Evolutionary conservation across 2,888 invertebrate genomes (phyloP).

Genomic region (Polyploca ridens): DNA sequence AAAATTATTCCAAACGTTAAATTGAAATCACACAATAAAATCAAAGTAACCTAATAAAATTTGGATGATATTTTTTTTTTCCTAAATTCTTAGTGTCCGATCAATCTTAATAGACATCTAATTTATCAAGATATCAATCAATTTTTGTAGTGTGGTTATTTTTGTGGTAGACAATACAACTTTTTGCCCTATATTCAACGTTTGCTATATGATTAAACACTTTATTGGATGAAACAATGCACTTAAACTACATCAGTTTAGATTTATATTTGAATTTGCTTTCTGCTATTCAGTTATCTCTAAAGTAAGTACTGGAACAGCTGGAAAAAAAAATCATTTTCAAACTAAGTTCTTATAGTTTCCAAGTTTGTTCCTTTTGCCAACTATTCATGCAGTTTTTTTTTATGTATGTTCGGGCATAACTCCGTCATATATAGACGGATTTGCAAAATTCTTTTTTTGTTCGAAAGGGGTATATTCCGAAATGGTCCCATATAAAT

Average conservation of each 20-base stretch:
- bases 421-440: no score
- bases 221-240: not conserved
- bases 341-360: not conserved
- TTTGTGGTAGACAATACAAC: not conserved
- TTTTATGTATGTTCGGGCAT: no score
- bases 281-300: not conserved
- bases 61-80: not conserved
- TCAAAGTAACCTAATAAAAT: not conserved
- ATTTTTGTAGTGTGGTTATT: not conserved
- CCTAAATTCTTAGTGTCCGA: not conserved
- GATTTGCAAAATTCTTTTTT: no score
- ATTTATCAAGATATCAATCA: conserved; percentile 6
- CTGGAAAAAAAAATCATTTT: not conserved
- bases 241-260: not conserved
- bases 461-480: no score
- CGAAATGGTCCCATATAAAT: no score
- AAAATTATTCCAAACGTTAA: no score
- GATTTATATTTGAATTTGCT: not conserved
- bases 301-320: not conserved
- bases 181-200: not conserved
- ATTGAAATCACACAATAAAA: not conserved
- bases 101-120: conserved; percentile 2
- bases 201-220: not conserved
- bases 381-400: no score
- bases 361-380: not conserved